These are phyloP conservation scores for Pseudopodoces humilis DNA, from an alignment of 2,113 vertebrate genomes.

Conservation along the genomic window DNA sequence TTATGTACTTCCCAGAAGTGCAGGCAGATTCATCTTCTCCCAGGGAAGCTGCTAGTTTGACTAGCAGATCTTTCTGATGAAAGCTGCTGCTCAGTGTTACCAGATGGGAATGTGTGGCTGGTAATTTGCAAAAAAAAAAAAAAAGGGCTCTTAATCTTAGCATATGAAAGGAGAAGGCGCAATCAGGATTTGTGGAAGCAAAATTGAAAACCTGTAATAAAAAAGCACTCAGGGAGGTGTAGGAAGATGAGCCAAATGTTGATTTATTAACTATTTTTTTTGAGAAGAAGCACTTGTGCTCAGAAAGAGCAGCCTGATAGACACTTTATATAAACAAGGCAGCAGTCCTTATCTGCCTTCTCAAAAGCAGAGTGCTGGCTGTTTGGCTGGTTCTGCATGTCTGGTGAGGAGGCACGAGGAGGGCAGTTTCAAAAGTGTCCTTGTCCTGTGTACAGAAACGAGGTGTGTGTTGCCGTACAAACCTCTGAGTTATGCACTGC, in stretches of 20 bases:
- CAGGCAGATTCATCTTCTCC: not conserved
- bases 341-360: not conserved
- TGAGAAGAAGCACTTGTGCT: not conserved
- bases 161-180: slow-evolving; percentile 20
- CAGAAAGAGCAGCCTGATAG: not conserved
- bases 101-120: slow-evolving; percentile 11
- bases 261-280: slow-evolving; percentile 23
- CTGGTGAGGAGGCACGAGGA: not conserved
- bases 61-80: not conserved
- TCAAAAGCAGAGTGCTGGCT: not conserved
- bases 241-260: slow-evolving; percentile 16
- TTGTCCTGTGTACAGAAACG: not conserved
- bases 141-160: not conserved
- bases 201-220: slow-evolving; percentile 29
- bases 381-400: not conserved
- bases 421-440: not conserved
- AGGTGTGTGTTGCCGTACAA: not conserved
- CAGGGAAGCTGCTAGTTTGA: not conserved
- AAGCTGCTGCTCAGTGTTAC: not conserved
- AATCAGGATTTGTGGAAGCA: not conserved
- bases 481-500: not conserved
- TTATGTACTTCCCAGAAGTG: not conserved
- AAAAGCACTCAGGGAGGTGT: not conserved
- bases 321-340: not conserved
- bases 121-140: not conserved